Evolutionary conservation across 2,797 vertebrate genomes (phyloP).

Genomic region (Rousettus madagascariensis): DNA sequence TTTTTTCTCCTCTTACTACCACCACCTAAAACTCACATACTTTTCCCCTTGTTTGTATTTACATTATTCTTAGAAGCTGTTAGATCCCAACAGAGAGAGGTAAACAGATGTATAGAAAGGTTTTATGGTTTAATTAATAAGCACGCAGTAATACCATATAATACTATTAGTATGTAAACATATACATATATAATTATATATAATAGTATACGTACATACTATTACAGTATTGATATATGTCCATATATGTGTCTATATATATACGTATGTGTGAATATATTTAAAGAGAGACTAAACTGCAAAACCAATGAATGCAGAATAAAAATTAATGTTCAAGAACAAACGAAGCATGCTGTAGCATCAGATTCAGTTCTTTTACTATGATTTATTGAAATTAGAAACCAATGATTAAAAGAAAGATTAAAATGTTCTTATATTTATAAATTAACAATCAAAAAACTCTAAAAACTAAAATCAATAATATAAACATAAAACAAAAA

Average conservation of each 20-base stretch:
- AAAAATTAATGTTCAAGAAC: background rate
- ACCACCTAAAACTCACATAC: background rate
- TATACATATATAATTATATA: background rate
- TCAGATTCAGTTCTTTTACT: background rate
- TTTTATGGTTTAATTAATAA: background rate
- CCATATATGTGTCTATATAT: background rate
- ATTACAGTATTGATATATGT: background rate
- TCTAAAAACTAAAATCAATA: background rate
- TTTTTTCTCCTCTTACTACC: accelerated
- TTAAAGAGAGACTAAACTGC: background rate
- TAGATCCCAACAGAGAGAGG: background rate
- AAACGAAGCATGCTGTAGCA: background rate
- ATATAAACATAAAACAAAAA: background rate
- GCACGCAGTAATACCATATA: background rate
- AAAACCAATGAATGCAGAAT: background rate
- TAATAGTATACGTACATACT: background rate
- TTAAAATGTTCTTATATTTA: background rate
- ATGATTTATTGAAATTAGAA: background rate
- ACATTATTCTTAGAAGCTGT: background rate
- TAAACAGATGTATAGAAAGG: background rate
- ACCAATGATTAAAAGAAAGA: background rate
- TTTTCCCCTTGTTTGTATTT: background rate
- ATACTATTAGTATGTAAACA: background rate
- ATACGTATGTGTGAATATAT: background rate
- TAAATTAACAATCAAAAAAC: background rate